These are phyloP conservation scores for Sepioteuthis lessoniana DNA, from an alignment of 2,888 invertebrate species.

Conservation along the genomic window DNA sequence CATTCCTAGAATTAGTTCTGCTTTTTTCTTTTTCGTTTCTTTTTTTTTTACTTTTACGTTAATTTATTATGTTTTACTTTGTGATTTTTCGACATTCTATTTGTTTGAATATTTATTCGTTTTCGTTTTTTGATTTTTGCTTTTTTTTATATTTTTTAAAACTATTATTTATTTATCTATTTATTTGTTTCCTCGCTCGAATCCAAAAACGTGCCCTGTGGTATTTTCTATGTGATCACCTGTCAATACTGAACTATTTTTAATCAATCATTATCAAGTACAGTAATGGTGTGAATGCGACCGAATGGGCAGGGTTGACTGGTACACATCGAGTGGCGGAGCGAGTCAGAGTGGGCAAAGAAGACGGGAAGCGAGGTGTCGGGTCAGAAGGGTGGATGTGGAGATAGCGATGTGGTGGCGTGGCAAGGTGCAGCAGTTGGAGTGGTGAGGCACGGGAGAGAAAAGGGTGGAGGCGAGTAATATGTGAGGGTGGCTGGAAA, in stretches of 20 bases:
- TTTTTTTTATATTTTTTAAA: no score
- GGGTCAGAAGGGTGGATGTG: not conserved
- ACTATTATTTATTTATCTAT: no score
- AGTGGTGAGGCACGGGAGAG: accelerated
- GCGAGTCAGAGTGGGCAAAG: not conserved
- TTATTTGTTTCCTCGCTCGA: not conserved
- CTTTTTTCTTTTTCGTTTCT: no score
- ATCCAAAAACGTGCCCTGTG: slow-evolving; percentile 4
- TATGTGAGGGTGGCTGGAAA: not conserved
- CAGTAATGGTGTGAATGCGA: not conserved
- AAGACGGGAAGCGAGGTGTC: not conserved
- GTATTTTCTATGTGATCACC: slow-evolving; percentile 4
- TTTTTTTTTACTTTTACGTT: no score
- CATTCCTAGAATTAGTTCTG: no score
- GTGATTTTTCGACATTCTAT: no score
- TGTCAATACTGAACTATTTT: not conserved
- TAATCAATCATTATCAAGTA: not conserved
- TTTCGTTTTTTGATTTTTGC: no score
- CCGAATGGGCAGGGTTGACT: not conserved
- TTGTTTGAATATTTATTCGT: no score
- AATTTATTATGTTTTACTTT: no score
- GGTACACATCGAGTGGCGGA: not conserved
- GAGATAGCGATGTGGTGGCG: not conserved
- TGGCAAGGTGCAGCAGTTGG: not conserved
- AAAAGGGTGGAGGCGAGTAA: not conserved